phyloP scores from a whole-genome alignment of 1,140 invertebrate genomes.

The Archegozetes longisetosus region DNA sequence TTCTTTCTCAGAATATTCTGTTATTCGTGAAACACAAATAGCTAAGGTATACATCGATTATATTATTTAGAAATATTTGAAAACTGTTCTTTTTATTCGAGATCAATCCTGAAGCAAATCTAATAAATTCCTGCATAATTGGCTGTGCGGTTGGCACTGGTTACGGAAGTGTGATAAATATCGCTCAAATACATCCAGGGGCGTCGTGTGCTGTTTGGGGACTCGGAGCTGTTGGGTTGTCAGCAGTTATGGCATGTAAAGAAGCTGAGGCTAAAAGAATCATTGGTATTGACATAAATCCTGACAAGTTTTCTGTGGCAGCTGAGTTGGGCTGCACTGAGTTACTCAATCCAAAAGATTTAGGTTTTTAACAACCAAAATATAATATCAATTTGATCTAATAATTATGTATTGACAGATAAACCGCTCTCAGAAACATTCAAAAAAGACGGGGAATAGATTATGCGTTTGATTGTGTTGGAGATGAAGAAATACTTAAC shows the following conservation, averaged over 20 bases:
- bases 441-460: conserved; percentile 29
- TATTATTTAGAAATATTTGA: too few species aligned
- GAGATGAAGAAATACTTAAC: conserved; percentile 1
- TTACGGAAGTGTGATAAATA: conserved; percentile 45
- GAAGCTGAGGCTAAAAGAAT: conserved; percentile 71
- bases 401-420: conserved; percentile 68
- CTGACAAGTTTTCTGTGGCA: conserved; percentile 60
- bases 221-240: too few species aligned
- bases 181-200: conserved; percentile 60
- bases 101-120: neutral
- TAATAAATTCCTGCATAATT: neutral
- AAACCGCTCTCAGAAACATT: too few species aligned
- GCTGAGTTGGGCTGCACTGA: conserved; percentile 7
- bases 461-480: conserved; percentile 13
- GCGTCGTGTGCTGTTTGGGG: conserved; percentile 79
- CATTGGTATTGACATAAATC: conserved; percentile 84
- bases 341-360: conserved; percentile 26
- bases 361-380: too few species aligned
- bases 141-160: neutral
- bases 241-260: conserved; percentile 52
- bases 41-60: too few species aligned
- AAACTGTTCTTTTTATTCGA: too few species aligned
- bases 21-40: too few species aligned
- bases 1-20: too few species aligned
- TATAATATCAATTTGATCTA: conserved; percentile 46